Evolutionary conservation across 2,888 invertebrate species (phyloP).

Genomic region (Platycnemis pennipes): DNA sequence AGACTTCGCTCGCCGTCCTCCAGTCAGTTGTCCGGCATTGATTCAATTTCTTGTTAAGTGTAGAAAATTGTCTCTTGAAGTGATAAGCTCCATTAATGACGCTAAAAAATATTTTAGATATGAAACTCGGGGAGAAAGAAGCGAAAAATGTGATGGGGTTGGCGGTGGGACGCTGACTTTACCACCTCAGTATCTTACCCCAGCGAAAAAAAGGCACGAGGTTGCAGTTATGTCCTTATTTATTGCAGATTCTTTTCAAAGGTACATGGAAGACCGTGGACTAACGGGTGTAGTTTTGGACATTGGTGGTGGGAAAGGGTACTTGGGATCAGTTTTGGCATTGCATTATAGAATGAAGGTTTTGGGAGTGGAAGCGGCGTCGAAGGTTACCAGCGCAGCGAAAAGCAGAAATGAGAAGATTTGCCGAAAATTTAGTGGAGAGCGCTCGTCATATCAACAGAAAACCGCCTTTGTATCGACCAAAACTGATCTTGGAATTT

Average conservation of each 20-base stretch:
- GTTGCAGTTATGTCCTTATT: conserved; percentile 85
- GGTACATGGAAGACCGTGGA: conserved; percentile 77
- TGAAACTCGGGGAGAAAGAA: neutral
- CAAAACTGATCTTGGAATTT: conserved; percentile 80
- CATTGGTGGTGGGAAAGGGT: conserved; percentile 94
- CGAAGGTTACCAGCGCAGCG: conserved; percentile 85
- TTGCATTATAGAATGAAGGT: conserved; percentile 87
- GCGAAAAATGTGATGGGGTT: neutral
- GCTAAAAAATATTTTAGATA: neutral
- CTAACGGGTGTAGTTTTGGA: conserved; percentile 84
- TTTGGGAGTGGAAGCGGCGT: conserved; percentile 90
- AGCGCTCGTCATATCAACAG: conserved; percentile 81
- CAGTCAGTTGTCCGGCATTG: conserved; percentile 74
- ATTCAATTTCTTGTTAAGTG: conserved; percentile 72
- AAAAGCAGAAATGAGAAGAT: conserved; percentile 78
- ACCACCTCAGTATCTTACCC: conserved; percentile 84
- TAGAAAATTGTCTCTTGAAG: neutral
- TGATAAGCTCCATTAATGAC: neutral
- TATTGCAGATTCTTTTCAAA: conserved; percentile 78
- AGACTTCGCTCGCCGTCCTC: neutral
- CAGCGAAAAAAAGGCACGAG: conserved; percentile 90
- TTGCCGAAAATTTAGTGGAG: conserved; percentile 73
- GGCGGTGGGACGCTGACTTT: conserved; percentile 7
- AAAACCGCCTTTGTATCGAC: conserved; percentile 83
- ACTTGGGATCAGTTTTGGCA: conserved; percentile 88